Evolutionary conservation across 2,113 vertebrate species (phyloP).

Genomic region (Calyptomena viridis): DNA sequence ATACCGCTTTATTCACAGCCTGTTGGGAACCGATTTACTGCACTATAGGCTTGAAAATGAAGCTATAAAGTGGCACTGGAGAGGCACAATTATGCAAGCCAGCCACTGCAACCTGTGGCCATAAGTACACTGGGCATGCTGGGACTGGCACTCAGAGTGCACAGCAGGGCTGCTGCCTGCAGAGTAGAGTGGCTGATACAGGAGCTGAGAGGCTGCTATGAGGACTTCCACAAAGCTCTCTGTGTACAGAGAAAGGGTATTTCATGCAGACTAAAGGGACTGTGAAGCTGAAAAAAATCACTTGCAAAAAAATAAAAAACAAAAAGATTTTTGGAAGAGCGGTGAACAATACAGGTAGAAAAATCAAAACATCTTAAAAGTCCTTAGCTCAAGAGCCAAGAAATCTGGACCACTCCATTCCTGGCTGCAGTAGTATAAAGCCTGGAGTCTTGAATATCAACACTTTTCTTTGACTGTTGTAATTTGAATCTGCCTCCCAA

Average conservation of each 20-base stretch:
- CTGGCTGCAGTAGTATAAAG: neutral
- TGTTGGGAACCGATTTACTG: constrained; percentile 39
- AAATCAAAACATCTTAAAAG: neutral
- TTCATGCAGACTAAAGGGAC: neutral
- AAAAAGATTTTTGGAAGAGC: neutral
- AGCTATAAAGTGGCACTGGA: neutral
- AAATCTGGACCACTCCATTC: neutral
- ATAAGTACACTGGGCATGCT: neutral
- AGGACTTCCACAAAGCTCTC: neutral
- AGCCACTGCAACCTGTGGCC: neutral
- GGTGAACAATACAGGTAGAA: neutral
- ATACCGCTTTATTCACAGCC: neutral
- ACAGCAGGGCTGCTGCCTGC: neutral
- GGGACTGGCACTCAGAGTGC: neutral
- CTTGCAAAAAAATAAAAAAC: rapidly evolving
- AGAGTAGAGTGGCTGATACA: neutral
- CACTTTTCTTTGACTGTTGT: neutral
- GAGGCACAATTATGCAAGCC: neutral
- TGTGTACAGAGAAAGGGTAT: neutral
- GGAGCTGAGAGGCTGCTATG: neutral
- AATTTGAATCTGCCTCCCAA: neutral
- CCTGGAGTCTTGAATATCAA: neutral
- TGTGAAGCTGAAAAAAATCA: neutral
- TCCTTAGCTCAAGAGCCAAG: neutral
- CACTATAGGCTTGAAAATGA: constrained; percentile 18